Conservation (phyloP, 1,140 invertebrate species). For the Drosophila santomea region DNA sequence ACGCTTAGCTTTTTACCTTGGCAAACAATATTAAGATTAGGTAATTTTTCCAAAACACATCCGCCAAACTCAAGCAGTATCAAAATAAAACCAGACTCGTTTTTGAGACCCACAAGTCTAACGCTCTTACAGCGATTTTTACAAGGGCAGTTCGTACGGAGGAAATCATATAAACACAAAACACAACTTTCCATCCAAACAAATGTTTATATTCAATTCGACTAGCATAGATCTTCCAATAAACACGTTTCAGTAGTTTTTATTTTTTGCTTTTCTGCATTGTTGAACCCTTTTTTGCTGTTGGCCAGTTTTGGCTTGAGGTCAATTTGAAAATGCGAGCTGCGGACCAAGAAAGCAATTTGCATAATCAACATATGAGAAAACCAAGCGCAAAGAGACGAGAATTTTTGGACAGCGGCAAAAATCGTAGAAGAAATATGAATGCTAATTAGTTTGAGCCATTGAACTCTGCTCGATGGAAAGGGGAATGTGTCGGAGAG, state of each 20-base stretch:
- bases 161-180: neutral
- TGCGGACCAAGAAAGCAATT: conserved; percentile 40
- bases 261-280: conserved; percentile 2
- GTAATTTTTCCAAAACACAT: conserved; percentile 4
- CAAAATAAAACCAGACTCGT: conserved; percentile 7
- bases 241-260: neutral
- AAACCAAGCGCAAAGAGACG: conserved; percentile 25
- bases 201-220: conserved; percentile 14
- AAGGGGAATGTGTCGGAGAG: neutral
- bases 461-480: conserved; percentile 42
- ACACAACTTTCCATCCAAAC: neutral
- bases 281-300: neutral
- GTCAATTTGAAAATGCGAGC: conserved; percentile 17
- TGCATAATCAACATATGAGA: conserved; percentile 48
- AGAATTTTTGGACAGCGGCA: conserved; percentile 33
- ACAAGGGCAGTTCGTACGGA: conserved; percentile 7
- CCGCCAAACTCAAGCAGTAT: conserved; percentile 13
- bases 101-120: conserved; percentile 1
- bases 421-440: conserved; percentile 42
- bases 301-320: conserved; percentile 13
- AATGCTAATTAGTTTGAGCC: conserved; percentile 50
- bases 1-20: neutral
- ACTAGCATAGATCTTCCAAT: neutral
- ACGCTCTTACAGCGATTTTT: conserved; percentile 11
- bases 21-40: neutral